phyloP scores from a whole-genome alignment of 2,888 invertebrate species.

The Unio pictorum region DNA sequence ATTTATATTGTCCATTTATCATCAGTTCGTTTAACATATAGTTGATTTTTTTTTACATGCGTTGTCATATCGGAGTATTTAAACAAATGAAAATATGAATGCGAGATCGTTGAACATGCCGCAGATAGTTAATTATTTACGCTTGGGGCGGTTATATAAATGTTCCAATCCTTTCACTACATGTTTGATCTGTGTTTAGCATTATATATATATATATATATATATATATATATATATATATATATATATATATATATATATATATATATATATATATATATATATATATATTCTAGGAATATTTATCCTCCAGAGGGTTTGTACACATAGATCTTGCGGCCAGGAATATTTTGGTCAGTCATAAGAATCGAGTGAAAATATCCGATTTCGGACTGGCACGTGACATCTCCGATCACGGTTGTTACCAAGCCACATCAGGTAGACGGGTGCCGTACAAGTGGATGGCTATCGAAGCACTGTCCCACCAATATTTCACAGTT shows the following conservation, averaged over 20 bases:
- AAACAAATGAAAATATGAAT: too few species aligned
- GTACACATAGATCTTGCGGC: slow-evolving; percentile 92
- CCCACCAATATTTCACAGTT: slow-evolving; percentile 84
- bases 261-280: not conserved
- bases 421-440: slow-evolving; percentile 83
- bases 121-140: too few species aligned
- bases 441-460: slow-evolving; percentile 89
- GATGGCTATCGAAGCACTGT: slow-evolving; percentile 90
- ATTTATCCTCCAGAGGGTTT: slow-evolving; percentile 83
- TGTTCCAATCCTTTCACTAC: too few species aligned
- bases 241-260: not conserved
- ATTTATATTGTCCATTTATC: too few species aligned
- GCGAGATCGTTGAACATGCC: too few species aligned
- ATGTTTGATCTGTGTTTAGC: too few species aligned
- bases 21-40: too few species aligned
- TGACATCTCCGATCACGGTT: slow-evolving; percentile 87
- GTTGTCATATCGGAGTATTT: too few species aligned
- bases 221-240: not conserved
- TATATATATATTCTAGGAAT: slow-evolving; percentile 77
- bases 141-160: too few species aligned
- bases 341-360: slow-evolving; percentile 81
- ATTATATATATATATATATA: too few species aligned
- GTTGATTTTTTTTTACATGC: too few species aligned
- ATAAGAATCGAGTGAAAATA: slow-evolving; percentile 79
- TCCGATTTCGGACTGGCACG: slow-evolving; percentile 91